These are phyloP conservation scores for Enteromius mattozi DNA, from an alignment of 2,797 vertebrate species.

Conservation along the genomic window DNA sequence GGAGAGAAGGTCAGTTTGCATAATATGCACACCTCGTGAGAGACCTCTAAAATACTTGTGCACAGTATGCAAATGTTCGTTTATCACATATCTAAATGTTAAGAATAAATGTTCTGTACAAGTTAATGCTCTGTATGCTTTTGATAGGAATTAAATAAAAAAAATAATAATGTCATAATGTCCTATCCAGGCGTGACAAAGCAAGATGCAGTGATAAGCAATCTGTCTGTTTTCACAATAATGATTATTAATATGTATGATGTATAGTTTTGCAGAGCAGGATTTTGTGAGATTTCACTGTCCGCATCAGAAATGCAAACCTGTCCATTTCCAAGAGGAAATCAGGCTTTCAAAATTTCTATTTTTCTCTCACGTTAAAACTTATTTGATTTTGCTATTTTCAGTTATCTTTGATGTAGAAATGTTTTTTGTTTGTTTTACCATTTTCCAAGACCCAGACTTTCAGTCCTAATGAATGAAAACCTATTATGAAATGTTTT, in stretches of 20 bases:
- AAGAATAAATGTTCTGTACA: background rate
- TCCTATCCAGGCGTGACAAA: background rate
- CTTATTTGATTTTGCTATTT: background rate
- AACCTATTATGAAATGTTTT: background rate
- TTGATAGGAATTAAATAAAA: background rate
- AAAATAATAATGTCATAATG: background rate
- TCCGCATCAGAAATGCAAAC: background rate
- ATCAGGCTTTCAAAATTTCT: background rate
- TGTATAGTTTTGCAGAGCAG: background rate
- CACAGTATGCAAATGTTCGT: background rate
- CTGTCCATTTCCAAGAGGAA: background rate
- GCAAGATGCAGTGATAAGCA: background rate
- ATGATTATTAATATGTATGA: background rate
- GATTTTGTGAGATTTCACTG: background rate
- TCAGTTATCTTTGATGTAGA: background rate
- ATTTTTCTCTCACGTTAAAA: background rate
- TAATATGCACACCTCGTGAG: background rate
- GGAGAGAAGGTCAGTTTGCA: constrained; percentile 83
- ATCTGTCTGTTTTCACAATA: background rate
- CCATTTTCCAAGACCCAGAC: background rate
- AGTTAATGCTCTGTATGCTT: background rate
- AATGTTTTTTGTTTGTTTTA: background rate
- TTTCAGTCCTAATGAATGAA: background rate
- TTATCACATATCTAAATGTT: background rate
- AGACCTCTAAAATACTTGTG: constrained; percentile 30